Evolutionary conservation across 1,140 invertebrate species (phyloP), one percentile per base, ranked within the genome.

Genomic region (Harlomillsia oculata): DNA sequence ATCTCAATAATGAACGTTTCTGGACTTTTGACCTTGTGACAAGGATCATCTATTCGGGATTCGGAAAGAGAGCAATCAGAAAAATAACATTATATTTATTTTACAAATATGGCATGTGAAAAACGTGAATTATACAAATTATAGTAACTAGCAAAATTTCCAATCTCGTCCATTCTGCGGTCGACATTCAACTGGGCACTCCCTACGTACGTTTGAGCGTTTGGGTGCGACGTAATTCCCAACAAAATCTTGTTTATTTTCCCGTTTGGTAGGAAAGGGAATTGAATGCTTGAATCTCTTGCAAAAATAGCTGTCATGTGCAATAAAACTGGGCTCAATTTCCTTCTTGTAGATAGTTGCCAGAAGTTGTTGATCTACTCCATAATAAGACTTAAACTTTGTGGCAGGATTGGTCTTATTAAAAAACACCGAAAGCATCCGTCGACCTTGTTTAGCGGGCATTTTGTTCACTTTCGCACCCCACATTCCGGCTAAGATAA

Each of bases 401-500:
- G 11, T 26, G 16, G 30, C 1, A 16, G 18, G 18, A 29, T 25
- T 2, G 21, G 28, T 32, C 16, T 32, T 30, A 4, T 26, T 32
- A 1, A 50, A 37, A 23, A 50, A 23, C 26, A 37, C 11, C 8
- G 14, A 25, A 25, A 14, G 32, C 23, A 50, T 20, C 18, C 20
- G 14, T 1, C 3, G 0, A 8, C 28, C 48, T 4, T 9, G 14
- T 26, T n/a, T 16, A n/a, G 21, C 23, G 21, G 14, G 14, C 25
- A 50, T 32, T 21, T 37, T 18, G 0, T 1, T 16, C 18, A 50
- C 30, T 30, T 43, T 29, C 11, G 26, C 46, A 43, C 56, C 56
- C 56, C 56, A 58, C 16, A 52, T 37, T 34, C 56, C 56, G 14
- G 48, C 56, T 23, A 58, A 20, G 18, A 52, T 45, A 20, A 32